Conservation (phyloP, 1,140 invertebrate genomes). For the Zaprionus africanus region DNA sequence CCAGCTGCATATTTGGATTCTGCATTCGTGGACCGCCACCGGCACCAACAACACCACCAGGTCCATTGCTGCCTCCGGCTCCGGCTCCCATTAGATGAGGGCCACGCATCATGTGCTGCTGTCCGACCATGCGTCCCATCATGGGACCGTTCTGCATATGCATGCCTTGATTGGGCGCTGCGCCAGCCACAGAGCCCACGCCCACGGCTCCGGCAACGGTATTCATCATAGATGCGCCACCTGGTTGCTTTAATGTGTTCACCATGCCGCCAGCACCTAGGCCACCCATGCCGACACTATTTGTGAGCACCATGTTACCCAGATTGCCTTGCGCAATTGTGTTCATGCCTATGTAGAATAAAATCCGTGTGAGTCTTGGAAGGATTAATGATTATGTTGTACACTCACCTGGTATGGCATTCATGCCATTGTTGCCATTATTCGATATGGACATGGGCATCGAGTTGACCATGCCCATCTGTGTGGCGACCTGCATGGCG, state of each 20-base stretch:
- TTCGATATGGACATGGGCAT: constrained; percentile 88
- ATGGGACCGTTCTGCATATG: constrained; percentile 89
- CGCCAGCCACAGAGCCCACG: constrained; percentile 55
- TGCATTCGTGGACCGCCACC: constrained; percentile 84
- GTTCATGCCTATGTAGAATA: constrained; percentile 86
- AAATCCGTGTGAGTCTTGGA: background rate
- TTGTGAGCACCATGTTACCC: constrained; percentile 89
- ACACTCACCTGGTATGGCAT: constrained; percentile 87
- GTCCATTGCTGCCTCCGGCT: constrained; percentile 54
- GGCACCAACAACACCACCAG: constrained; percentile 57
- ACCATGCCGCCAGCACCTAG: constrained; percentile 55
- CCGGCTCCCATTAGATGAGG: constrained; percentile 75
- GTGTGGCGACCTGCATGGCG: constrained; percentile 84
- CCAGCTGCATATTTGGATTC: constrained; percentile 84
- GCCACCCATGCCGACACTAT: constrained; percentile 87
- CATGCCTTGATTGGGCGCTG: constrained; percentile 79
- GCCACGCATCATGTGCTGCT: constrained; percentile 84
- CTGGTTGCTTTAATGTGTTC: constrained; percentile 87
- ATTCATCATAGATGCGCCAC: constrained; percentile 84
- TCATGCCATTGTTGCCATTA: constrained; percentile 87
- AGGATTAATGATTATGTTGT: background rate
- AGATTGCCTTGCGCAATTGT: constrained; percentile 86
- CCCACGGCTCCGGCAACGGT: constrained; percentile 77
- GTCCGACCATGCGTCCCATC: constrained; percentile 87
- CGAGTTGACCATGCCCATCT: constrained; percentile 87